phyloP scores from a whole-genome alignment of 2,797 vertebrate species.

The Synaphobranchus kaupii region DNA sequence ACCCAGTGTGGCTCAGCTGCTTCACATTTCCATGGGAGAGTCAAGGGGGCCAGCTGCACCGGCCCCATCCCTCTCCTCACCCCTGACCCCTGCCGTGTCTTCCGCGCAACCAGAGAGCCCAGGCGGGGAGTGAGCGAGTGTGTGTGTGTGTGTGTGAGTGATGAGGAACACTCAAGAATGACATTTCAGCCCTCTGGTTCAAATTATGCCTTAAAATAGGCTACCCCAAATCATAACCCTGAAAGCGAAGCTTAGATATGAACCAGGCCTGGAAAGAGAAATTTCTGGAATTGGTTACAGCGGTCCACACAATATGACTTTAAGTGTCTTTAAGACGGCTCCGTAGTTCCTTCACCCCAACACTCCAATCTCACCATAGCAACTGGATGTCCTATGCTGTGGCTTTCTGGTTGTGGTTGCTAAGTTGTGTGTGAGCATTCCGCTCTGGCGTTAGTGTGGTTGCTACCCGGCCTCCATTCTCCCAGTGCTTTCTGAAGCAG shows the following conservation, averaged over 20 bases:
- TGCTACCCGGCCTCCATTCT: background rate
- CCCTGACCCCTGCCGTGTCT: background rate
- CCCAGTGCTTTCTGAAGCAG: background rate
- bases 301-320: background rate
- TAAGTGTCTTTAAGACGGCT: background rate
- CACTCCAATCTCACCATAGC: background rate
- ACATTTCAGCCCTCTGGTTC: constrained; percentile 13
- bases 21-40: constrained; percentile 25
- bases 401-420: background rate
- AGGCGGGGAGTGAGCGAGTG: background rate
- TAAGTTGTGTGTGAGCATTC: background rate
- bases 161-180: background rate
- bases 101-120: background rate
- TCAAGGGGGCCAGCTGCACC: background rate
- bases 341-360: background rate
- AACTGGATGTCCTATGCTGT: background rate
- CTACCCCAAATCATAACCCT: background rate
- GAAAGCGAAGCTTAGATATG: background rate
- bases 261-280: background rate
- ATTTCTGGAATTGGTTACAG: background rate
- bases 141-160: background rate
- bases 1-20: constrained; percentile 16
- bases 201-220: constrained; percentile 4
- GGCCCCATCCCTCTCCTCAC: background rate
- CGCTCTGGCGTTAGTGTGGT: background rate